These are phyloP conservation scores for Malachius bipustulatus DNA, from an alignment of 2,888 invertebrate species.

Conservation along the genomic window DNA sequence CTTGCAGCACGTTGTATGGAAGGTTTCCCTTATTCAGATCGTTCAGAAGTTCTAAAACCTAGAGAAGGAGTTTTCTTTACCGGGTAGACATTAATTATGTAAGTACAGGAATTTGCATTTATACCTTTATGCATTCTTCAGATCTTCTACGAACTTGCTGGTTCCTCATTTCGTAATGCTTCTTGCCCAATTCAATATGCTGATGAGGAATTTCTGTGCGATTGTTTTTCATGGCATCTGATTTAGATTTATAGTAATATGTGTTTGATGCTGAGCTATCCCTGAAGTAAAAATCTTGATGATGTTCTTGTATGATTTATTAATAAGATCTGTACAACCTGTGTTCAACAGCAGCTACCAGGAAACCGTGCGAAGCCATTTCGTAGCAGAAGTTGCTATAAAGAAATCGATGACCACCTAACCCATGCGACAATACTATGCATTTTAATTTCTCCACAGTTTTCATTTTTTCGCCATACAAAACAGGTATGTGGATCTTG, in stretches of 20 bases:
- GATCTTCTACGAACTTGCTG: constrained; percentile 39
- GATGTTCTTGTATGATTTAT: constrained; percentile 2
- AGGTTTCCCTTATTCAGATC: constrained; percentile 39
- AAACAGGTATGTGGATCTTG: constrained; percentile 40
- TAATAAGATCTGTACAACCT: constrained; percentile 31
- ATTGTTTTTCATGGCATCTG: constrained; percentile 29
- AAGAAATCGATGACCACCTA: constrained; percentile 48
- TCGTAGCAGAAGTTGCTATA: constrained; percentile 49
- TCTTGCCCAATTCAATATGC: constrained; percentile 30
- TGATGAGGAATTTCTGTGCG: constrained; percentile 30
- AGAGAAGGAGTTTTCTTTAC: too few species aligned
- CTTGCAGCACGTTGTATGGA: constrained; percentile 38
- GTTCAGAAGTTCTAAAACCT: constrained; percentile 39
- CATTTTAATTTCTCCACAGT: constrained; percentile 39
- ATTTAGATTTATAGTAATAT: constrained; percentile 35
- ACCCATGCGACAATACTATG: constrained; percentile 52
- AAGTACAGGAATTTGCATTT: too few species aligned
- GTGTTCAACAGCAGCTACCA: constrained; percentile 55
- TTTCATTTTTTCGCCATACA: constrained; percentile 39
- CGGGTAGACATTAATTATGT: too few species aligned
- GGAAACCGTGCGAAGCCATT: constrained; percentile 51
- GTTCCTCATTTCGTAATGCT: constrained; percentile 33
- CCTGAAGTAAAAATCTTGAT: constrained; percentile 20
- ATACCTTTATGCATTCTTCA: constrained; percentile 40
- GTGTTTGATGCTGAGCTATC: constrained; percentile 38